phyloP scores from a whole-genome alignment of 2,113 vertebrate species.

The Paedocypris sp. region DNA sequence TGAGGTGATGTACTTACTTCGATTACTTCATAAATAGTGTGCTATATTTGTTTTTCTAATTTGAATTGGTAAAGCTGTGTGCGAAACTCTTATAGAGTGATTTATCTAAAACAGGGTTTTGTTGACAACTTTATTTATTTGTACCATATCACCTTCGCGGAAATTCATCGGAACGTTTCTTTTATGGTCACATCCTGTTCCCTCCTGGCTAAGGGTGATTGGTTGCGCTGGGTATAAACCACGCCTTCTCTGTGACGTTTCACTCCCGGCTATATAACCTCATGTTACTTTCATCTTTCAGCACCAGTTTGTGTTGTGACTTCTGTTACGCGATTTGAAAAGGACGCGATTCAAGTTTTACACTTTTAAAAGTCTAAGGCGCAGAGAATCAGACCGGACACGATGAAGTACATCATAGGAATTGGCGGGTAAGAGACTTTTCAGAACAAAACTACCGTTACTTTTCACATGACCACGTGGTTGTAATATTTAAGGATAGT shows the following conservation, averaged over 20 bases:
- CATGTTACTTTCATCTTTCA: neutral
- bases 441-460: neutral
- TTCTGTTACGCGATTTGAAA: too few relatives aligned
- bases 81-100: too few relatives aligned
- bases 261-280: neutral
- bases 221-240: neutral
- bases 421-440: constrained; percentile 61
- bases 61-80: too few relatives aligned
- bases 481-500: neutral
- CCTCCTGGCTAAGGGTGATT: neutral
- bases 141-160: neutral
- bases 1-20: too few relatives aligned
- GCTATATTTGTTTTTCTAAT: too few relatives aligned
- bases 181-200: neutral
- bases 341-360: neutral
- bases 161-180: neutral
- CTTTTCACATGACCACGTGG: too few relatives aligned
- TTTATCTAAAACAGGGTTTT: too few relatives aligned
- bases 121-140: neutral
- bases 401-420: constrained; percentile 68
- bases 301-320: too few relatives aligned
- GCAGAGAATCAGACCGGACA: neutral
- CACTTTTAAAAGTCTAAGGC: neutral
- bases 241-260: neutral
- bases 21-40: too few relatives aligned